A percentile compares a stretch with the other conserved stretches of the same genome.
These are phyloP conservation scores for Onychostruthus taczanowskii DNA, from an alignment of 2,113 vertebrate species.

Conservation along the genomic window DNA sequence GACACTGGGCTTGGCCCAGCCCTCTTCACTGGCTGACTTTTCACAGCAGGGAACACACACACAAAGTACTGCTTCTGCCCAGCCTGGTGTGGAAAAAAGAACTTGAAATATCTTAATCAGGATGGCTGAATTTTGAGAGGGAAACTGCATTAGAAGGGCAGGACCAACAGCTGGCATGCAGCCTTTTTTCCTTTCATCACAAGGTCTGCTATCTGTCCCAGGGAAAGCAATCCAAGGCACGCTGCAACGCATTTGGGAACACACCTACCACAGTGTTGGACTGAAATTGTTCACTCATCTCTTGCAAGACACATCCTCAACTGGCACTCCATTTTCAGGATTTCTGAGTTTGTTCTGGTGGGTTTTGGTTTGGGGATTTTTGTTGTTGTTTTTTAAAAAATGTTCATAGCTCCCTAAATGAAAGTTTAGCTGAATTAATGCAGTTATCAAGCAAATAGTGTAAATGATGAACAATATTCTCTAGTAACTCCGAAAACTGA, in stretches of 20 bases:
- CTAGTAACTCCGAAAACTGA: neutral
- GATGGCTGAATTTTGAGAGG: rapidly evolving
- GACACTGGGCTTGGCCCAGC: neutral
- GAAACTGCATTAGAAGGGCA: neutral
- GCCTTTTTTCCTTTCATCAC: neutral
- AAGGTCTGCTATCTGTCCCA: neutral
- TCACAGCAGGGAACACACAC: neutral
- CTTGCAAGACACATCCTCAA: neutral
- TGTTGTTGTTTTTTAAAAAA: neutral
- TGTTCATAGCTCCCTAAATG: neutral
- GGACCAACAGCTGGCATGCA: neutral
- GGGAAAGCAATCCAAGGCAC: neutral
- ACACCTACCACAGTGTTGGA: rapidly evolving
- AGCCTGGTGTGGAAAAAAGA: neutral
- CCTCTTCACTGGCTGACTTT: neutral
- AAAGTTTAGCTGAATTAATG: neutral
- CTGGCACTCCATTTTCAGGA: neutral
- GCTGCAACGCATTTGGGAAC: neutral
- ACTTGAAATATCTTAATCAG: neutral
- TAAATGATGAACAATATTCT: neutral
- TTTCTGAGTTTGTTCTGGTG: neutral
- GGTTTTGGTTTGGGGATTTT: neutral
- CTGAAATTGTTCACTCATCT: neutral
- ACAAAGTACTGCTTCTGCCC: neutral
- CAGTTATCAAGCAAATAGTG: neutral